Evolutionary conservation across 1,140 invertebrate species (phyloP).

Genomic region (Zaprionus africanus): DNA sequence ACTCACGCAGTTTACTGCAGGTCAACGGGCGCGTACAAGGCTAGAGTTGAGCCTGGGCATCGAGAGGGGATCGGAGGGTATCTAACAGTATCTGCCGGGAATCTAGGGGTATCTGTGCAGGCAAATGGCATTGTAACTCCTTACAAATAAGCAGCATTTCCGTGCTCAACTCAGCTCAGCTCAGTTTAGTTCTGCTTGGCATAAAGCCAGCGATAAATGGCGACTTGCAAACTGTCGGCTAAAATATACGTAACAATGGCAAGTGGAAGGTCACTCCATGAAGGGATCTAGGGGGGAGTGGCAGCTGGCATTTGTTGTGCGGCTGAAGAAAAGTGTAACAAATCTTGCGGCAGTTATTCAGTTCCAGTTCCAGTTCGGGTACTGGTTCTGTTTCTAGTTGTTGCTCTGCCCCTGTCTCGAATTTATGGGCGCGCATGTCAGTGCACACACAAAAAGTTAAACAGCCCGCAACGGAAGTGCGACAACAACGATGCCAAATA

Average conservation of each 20-base stretch:
- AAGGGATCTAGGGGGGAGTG: background rate
- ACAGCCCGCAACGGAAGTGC: conserved; percentile 79
- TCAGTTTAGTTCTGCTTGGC: conserved; percentile 31
- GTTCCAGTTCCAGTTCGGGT: conserved; percentile 16
- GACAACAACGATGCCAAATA: conserved; percentile 49
- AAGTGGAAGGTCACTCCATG: conserved; percentile 59
- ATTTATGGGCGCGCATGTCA: conserved; percentile 79
- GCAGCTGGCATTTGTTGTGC: conserved; percentile 9
- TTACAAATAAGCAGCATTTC: conserved; percentile 75
- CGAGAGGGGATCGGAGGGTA: background rate
- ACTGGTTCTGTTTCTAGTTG: conserved; percentile 15
- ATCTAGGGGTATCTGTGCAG: conserved; percentile 12
- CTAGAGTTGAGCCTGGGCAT: conserved; percentile 1
- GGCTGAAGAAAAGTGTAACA: conserved; percentile 61
- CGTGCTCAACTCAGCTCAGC: conserved; percentile 6
- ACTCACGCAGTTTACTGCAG: conserved; percentile 69
- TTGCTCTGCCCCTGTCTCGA: conserved; percentile 35
- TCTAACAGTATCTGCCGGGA: conserved; percentile 1
- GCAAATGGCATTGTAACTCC: conserved; percentile 50
- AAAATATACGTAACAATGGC: conserved; percentile 61
- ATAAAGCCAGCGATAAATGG: conserved; percentile 81
- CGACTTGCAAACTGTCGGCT: conserved; percentile 71
- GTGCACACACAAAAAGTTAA: conserved; percentile 82
- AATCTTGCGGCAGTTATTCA: conserved; percentile 63
- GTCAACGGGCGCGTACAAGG: conserved; percentile 35